Conservation (phyloP, 2,113 vertebrate genomes). For the Columba janthina region DNA sequence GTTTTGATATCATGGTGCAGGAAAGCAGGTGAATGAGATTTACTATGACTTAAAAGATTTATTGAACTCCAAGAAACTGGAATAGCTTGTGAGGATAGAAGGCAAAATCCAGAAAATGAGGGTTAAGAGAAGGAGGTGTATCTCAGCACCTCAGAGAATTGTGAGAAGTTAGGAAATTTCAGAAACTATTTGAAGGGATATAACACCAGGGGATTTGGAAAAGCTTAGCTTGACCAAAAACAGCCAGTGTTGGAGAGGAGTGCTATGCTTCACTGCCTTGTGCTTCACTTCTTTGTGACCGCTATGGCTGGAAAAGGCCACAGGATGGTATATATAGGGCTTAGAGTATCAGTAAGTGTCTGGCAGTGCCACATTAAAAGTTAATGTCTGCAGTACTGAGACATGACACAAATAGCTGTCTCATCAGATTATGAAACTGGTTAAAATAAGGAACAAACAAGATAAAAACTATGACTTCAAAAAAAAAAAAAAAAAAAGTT, state of each 20-base stretch:
- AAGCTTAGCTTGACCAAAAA: constrained; percentile 30
- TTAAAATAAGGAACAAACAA: constrained; percentile 39
- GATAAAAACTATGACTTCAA: not conserved
- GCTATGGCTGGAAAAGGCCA: not conserved
- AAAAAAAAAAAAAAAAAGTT: not conserved
- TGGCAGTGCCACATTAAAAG: constrained; percentile 35
- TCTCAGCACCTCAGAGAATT: not conserved
- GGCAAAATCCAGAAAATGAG: not conserved
- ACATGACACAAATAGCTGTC: constrained; percentile 40
- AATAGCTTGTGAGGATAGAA: not conserved
- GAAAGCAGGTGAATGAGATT: not conserved
- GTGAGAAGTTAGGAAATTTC: not conserved
- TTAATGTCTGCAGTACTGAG: constrained; percentile 15
- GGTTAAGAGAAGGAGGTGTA: not conserved
- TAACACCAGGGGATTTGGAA: not conserved
- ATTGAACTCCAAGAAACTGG: not conserved
- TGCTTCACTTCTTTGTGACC: constrained; percentile 6
- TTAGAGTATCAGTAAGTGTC: constrained; percentile 31
- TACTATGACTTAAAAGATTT: not conserved
- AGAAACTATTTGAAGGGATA: not conserved
- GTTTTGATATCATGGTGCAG: not conserved
- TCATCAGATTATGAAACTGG: constrained; percentile 47
- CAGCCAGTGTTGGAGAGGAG: not conserved
- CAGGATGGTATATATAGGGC: not conserved
- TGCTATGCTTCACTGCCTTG: not conserved